phyloP scores from a whole-genome alignment of 1,140 invertebrate genomes.

The Metaphire vulgaris region DNA sequence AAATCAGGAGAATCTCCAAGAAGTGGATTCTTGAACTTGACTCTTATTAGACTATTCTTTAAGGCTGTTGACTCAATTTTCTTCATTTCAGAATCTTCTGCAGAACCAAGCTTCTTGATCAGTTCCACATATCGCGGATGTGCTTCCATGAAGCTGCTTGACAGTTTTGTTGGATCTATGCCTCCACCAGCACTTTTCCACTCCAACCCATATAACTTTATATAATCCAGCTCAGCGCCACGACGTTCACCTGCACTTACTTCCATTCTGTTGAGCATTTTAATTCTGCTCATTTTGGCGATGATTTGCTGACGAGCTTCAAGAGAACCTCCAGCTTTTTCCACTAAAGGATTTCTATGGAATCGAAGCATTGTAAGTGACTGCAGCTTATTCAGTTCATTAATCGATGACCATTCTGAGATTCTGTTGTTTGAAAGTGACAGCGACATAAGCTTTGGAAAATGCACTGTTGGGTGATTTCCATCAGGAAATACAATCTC shows the following conservation, averaged over 20 bases:
- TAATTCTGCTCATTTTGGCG: not conserved
- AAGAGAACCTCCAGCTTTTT: not conserved
- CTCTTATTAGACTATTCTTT: not conserved
- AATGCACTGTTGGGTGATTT: not conserved
- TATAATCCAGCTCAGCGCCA: conserved; percentile 9
- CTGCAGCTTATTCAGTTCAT: conserved; percentile 16
- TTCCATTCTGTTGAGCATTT: conserved; percentile 3
- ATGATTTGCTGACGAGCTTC: conserved; percentile 1
- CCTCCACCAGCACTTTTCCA: not conserved
- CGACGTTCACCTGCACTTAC: not conserved
- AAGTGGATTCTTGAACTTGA: not conserved
- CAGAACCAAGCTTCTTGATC: conserved; percentile 8
- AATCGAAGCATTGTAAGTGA: not conserved
- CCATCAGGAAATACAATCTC: conserved; percentile 2
- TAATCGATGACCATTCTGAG: conserved; percentile 5
- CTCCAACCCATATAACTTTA: not conserved
- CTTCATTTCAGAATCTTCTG: not conserved
- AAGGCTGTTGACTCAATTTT: not conserved
- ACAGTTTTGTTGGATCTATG: conserved; percentile 4
- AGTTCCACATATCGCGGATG: conserved; percentile 15
- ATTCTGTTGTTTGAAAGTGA: conserved; percentile 4
- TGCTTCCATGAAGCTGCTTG: not conserved
- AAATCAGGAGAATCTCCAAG: not conserved
- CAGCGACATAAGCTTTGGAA: not conserved
- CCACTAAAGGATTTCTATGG: not conserved